These are phyloP conservation scores for Drosophila equinoxialis DNA, from an alignment of 1,140 invertebrate genomes.

Conservation along the genomic window DNA sequence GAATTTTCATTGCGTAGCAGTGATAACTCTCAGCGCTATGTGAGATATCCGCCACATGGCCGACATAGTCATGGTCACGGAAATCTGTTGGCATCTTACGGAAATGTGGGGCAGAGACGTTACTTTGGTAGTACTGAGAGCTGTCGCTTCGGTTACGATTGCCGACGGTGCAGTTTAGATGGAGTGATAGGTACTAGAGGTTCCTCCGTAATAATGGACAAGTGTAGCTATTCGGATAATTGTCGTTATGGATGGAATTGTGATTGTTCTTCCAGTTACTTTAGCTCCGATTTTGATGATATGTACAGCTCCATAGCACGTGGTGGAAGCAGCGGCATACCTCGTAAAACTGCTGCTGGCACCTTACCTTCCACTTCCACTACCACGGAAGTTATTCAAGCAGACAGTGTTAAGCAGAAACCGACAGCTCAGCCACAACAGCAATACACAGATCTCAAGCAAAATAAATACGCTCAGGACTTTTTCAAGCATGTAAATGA, in stretches of 20 bases:
- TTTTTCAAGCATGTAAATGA: slow-evolving; percentile 83
- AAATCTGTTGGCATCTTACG: slow-evolving; percentile 64
- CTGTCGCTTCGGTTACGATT: slow-evolving; percentile 77
- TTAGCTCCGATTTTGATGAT: slow-evolving; percentile 82
- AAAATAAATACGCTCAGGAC: slow-evolving; percentile 81
- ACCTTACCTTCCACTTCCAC: slow-evolving; percentile 60
- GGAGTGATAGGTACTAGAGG: slow-evolving; percentile 45
- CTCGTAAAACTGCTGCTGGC: slow-evolving; percentile 73
- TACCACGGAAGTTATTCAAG: slow-evolving; percentile 6
- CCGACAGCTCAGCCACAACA: slow-evolving; percentile 20
- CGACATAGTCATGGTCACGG: slow-evolving; percentile 54
- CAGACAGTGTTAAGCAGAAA: slow-evolving; percentile 21
- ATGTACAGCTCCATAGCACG: slow-evolving; percentile 70
- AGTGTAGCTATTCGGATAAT: slow-evolving; percentile 79
- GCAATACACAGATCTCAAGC: slow-evolving; percentile 63
- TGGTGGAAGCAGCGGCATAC: slow-evolving; percentile 71
- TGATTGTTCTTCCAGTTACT: slow-evolving; percentile 82
- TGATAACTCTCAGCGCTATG: slow-evolving; percentile 75
- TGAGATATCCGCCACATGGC: slow-evolving; percentile 56
- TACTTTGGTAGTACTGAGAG: slow-evolving; percentile 82
- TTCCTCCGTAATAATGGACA: slow-evolving; percentile 35
- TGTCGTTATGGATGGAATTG: slow-evolving; percentile 82
- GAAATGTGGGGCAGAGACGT: slow-evolving; percentile 60
- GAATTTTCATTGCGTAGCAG: slow-evolving; percentile 79
- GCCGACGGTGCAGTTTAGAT: slow-evolving; percentile 77